Conservation (phyloP, 2,888 invertebrate genomes). For the Megalurothrips usitatus region DNA sequence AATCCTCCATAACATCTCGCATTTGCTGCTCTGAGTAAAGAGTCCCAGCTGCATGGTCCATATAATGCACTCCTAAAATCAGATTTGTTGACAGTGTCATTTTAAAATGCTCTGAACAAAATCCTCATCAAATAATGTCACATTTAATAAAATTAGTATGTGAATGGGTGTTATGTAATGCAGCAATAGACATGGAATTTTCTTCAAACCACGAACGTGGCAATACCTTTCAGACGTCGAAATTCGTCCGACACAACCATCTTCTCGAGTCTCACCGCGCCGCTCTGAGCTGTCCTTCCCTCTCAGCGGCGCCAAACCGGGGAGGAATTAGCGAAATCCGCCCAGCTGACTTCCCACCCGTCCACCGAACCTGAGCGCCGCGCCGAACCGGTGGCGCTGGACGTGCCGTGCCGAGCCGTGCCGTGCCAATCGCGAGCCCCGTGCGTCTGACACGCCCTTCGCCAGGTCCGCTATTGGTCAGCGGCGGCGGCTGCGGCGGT, state of each 20-base stretch:
- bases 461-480: too few species aligned
- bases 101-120: background rate
- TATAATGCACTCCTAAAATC: constrained; percentile 63
- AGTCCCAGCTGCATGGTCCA: constrained; percentile 86
- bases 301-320: too few species aligned
- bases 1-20: constrained; percentile 57
- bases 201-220: background rate
- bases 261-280: background rate
- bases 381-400: constrained; percentile 1
- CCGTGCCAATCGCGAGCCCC: too few species aligned
- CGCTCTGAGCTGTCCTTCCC: background rate
- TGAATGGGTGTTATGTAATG: background rate
- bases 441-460: too few species aligned
- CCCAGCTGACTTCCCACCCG: background rate
- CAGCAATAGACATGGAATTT: background rate
- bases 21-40: constrained; percentile 75
- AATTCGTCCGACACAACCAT: background rate
- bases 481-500: too few species aligned
- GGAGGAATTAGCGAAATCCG: background rate
- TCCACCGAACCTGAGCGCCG: background rate
- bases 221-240: background rate
- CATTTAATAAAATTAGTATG: background rate
- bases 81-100: background rate
- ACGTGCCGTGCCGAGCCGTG: too few species aligned
- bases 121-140: background rate